Base-by-base conservation (phyloP, 2,888 invertebrate genomes). In the Clitarchus hookeri region DNA sequence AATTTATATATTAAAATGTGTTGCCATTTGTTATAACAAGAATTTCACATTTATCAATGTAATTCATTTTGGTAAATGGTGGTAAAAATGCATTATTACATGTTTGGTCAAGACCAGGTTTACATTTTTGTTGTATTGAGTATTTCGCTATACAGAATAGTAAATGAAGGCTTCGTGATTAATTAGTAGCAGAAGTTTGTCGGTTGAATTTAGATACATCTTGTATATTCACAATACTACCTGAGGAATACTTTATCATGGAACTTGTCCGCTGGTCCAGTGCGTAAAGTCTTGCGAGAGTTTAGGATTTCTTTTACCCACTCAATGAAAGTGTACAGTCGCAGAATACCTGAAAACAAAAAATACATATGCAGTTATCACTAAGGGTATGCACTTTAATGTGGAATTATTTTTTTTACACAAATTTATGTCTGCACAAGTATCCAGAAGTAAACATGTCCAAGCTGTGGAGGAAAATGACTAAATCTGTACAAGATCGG, bases 301-400 rank as follows among this genome's bases (percentile, higher is more conserved):
- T 93, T 93, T 36, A 97, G 90, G 89, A 96, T 94, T 92, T 98
- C 99, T 91, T 98, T 98, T 0, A 97, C 97, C 99, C 99, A 99
- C 91, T 99, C 99, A 89, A 99, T 96, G 89, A 98, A 97, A 0
- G 97, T 97, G 91, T 96, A 99, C 78, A 99, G 93, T 65, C 99
- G 94, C 85, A 99, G 93, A 89, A 99, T 97, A 2, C 98, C 97
- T 65, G 65, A 19, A 82, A 27, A 83, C 27, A n/a, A 44, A n/a
- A 44, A 27, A 84, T 48, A 48, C 16, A 84, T 16, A 48, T 0
- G 16, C 82, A n/a, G 27, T 36, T 25, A 23, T 23, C 19, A 65
- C 8, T 65, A 48, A 48, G 11, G 48, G 48, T 13, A 48, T 9
- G 16, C 6, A 16, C 16, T 48, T 48, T 48, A 48, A 13, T 48